Base-by-base conservation (phyloP, 2,888 invertebrate species). In the Neoscelio sp. region DNA sequence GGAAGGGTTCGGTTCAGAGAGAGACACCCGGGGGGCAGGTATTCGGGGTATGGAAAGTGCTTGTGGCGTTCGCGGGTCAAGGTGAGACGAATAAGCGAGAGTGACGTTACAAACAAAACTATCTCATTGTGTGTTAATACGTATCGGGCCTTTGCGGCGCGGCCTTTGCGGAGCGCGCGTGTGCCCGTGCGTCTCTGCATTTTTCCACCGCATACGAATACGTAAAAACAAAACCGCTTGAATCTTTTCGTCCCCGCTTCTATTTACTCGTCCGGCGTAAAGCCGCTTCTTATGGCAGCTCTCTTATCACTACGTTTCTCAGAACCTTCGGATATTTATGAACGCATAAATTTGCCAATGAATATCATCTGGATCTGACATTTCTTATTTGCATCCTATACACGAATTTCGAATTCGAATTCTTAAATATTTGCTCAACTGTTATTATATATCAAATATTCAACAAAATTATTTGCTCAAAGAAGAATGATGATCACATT, bases 121-220 rank as follows among this genome's bases (percentile, higher is more conserved):
- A 90, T 90, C 89, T 90, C 89, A 90, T 90, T 90, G 90, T 90
- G 90, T 90, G 90, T 89, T 90, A 90, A 90, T 90, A 90, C 86
- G 85, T 85, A 85, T 86, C 83, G 80, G 83, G 82, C 84, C 85
- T 83, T 83, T 83, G 83, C 82, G 48, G 79, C 80, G 82, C 76
- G 82, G 80, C 83, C 84, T 80, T 80, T 81, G 82, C 76, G 68
- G 44, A 58, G 50, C 35, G 62, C 46, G 78, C 68, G 73, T 80
- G 73, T 71, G 71, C 70, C 60, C 15, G 33, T 26, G 65, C 38
- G 12, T 60, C 62, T 38, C 30, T 65, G 71, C 54, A 70, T 74
- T 79, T 68, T 46, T 71, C 58, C 65, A 67, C 38, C 60, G 44
- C 52, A 58, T 71, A 40, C 68, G 42, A 73, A 68, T 46, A 50